A percentile compares a stretch with the other conserved stretches of the same genome.
phyloP scores from a whole-genome alignment of 2,113 vertebrate species.

The Neolamprologus toae region DNA sequence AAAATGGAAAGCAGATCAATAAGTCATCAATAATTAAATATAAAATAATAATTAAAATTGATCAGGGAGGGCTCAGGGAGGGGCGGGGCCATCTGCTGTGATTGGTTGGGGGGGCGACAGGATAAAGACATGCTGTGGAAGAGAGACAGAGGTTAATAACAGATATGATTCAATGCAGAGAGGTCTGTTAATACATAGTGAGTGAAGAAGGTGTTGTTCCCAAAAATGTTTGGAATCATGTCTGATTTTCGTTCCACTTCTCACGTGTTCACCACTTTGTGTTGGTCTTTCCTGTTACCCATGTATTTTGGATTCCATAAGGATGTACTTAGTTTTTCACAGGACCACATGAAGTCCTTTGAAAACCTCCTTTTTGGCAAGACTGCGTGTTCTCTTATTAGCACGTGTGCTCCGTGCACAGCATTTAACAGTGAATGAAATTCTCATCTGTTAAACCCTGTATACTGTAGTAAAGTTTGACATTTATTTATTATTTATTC shows the following conservation, averaged over 20 bases:
- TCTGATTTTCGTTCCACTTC: too few relatives aligned
- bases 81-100: neutral
- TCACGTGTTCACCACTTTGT: too few relatives aligned
- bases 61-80: neutral
- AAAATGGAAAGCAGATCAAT: neutral
- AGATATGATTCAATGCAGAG: neutral
- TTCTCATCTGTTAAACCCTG: neutral
- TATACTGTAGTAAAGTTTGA: neutral
- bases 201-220: neutral
- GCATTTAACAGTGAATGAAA: neutral
- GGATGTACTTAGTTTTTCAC: neutral
- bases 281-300: neutral
- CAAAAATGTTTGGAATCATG: too few relatives aligned
- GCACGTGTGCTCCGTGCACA: neutral
- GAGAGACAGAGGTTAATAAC: neutral
- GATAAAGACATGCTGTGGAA: neutral
- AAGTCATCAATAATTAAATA: neutral
- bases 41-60: neutral
- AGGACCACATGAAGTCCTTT: neutral
- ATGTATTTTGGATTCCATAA: neutral
- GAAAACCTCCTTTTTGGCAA: fast-evolving
- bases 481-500: neutral
- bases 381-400: neutral
- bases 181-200: neutral
- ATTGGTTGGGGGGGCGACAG: neutral